These are phyloP conservation scores for Tadarida brasiliensis DNA, from an alignment of 2,797 vertebrate species.

Conservation along the genomic window DNA sequence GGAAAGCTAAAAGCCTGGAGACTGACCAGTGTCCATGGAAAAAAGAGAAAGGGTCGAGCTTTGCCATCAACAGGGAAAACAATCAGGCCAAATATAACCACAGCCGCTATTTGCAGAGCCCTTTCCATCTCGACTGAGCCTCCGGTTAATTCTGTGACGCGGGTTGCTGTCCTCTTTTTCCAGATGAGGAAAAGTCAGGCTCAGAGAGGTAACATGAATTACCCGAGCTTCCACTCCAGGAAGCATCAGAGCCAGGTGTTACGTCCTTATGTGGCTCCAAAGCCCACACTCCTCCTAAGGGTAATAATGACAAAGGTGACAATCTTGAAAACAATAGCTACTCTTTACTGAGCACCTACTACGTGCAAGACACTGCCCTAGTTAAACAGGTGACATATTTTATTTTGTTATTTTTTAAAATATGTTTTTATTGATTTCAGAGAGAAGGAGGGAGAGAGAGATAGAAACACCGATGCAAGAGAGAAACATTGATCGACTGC, in stretches of 20 bases:
- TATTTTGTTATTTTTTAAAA: not conserved
- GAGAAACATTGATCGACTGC: too few species aligned
- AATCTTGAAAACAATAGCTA: not conserved
- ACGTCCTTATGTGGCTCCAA: not conserved
- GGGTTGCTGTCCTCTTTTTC: not conserved
- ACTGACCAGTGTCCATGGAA: not conserved
- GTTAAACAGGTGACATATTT: not conserved
- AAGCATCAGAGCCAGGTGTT: not conserved
- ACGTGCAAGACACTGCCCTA: not conserved
- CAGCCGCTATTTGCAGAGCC: not conserved
- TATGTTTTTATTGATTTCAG: too few species aligned
- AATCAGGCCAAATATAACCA: not conserved
- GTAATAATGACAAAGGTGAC: not conserved
- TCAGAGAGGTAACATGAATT: not conserved
- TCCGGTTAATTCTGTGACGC: not conserved
- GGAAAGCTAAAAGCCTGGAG: slow-evolving; percentile 59
- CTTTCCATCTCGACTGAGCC: fast-evolving
- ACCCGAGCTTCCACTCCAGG: not conserved
- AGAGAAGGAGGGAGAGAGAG: too few species aligned
- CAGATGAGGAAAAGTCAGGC: not conserved
- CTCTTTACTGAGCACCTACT: not conserved
- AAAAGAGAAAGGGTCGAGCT: not conserved
- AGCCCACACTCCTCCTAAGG: not conserved
- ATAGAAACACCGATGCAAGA: too few species aligned
- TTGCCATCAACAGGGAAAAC: not conserved